Conservation (phyloP, 2,113 vertebrate genomes). For the Panurus biarmicus region DNA sequence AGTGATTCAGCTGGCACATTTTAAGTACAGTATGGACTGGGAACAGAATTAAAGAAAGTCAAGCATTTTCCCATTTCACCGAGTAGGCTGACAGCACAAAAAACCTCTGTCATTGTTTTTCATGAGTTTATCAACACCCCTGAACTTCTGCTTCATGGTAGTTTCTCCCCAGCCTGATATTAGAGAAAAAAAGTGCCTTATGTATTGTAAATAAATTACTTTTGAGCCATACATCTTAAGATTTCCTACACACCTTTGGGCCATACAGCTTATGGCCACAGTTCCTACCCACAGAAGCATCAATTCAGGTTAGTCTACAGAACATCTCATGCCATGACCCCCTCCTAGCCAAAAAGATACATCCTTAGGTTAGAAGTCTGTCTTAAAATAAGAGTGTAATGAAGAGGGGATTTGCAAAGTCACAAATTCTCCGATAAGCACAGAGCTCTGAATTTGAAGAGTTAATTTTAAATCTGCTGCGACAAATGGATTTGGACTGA, state of each 20-base stretch:
- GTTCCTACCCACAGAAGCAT: neutral
- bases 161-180: neutral
- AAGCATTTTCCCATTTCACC: fast-evolving
- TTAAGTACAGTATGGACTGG: neutral
- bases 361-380: neutral
- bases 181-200: neutral
- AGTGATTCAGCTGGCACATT: neutral
- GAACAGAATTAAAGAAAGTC: neutral
- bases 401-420: neutral
- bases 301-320: neutral
- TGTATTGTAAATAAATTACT: neutral
- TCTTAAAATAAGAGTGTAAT: neutral
- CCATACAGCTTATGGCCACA: neutral
- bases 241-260: neutral
- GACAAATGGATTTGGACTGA: neutral
- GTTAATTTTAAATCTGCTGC: neutral
- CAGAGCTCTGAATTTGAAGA: neutral
- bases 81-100: neutral
- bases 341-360: neutral
- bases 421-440: neutral
- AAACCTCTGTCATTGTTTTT: neutral
- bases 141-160: neutral
- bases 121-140: neutral
- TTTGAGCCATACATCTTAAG: neutral
- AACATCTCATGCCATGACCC: fast-evolving